A percentile compares a stretch with the other conserved stretches of the same genome.
phyloP scores from a whole-genome alignment of 2,888 invertebrate genomes.

The Lymantria dispar region DNA sequence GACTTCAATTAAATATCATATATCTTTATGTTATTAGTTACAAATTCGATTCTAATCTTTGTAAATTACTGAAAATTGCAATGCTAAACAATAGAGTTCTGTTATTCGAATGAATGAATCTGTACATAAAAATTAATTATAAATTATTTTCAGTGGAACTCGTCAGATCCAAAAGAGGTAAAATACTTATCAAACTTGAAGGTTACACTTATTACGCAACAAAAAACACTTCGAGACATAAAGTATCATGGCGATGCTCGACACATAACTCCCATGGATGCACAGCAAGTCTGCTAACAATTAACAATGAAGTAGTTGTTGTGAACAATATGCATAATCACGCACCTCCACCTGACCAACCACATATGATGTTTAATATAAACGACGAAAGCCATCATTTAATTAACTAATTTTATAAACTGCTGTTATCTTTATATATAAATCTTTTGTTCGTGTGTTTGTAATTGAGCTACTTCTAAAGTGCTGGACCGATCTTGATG shows the following conservation, averaged over 20 bases:
- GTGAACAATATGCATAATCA: slow-evolving; percentile 11
- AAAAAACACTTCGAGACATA: neutral
- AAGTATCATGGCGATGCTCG: slow-evolving; percentile 37
- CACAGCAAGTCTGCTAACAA: slow-evolving; percentile 33
- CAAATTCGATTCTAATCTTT: no score
- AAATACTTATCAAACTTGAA: slow-evolving; percentile 25
- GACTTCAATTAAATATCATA: no score
- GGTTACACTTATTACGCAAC: slow-evolving; percentile 36
- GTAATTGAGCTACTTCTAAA: no score
- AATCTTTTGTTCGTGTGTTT: no score
- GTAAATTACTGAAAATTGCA: neutral
- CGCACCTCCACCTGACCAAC: neutral
- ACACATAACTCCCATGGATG: slow-evolving; percentile 37
- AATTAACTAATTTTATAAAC: no score
- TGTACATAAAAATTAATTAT: neutral
- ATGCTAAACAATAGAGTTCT: neutral
- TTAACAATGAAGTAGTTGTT: slow-evolving; percentile 18
- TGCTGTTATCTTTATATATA: no score
- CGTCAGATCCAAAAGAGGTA: slow-evolving; percentile 17
- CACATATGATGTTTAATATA: no score
- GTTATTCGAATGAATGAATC: neutral
- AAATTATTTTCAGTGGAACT: slow-evolving; percentile 16
- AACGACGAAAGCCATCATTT: no score
- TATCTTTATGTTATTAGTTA: neutral
- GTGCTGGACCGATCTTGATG: no score